A percentile compares a stretch with the other conserved stretches of the same genome.
phyloP scores from a whole-genome alignment of 1,140 invertebrate species.

The Lepidotrigona ventralis region DNA sequence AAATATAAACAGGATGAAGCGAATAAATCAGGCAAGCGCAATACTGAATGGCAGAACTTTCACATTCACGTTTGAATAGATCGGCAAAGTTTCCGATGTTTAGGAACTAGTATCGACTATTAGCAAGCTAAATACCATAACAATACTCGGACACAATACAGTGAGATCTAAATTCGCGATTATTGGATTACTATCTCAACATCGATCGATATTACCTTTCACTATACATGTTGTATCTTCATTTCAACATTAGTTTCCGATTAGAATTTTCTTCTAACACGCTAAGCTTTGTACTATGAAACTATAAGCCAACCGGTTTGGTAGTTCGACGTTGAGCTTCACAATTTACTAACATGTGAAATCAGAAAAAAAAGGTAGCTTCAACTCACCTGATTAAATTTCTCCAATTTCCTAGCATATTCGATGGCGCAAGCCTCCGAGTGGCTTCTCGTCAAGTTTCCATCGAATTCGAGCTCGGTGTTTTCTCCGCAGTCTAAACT shows the following conservation, averaged over 20 bases:
- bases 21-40: not conserved
- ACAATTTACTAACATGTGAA: not conserved
- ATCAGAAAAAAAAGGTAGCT: not conserved
- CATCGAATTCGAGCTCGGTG: constrained; percentile 78
- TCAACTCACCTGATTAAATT: constrained; percentile 69
- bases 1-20: not conserved
- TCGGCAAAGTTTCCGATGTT: not conserved
- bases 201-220: not conserved
- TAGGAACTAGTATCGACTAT: not conserved
- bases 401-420: constrained; percentile 75
- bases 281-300: not conserved
- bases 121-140: not conserved
- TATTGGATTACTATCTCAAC: not conserved
- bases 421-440: constrained; percentile 82
- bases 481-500: constrained; percentile 89
- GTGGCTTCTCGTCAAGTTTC: constrained; percentile 83
- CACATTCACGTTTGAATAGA: not conserved
- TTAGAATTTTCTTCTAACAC: not conserved
- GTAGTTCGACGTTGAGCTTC: not conserved
- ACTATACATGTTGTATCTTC: no score
- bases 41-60: constrained; percentile 8
- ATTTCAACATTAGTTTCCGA: no score
- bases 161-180: not conserved
- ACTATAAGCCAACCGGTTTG: not conserved
- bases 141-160: not conserved